Conservation (phyloP, 2,113 vertebrate species). For the Xiphophorus hellerii region DNA sequence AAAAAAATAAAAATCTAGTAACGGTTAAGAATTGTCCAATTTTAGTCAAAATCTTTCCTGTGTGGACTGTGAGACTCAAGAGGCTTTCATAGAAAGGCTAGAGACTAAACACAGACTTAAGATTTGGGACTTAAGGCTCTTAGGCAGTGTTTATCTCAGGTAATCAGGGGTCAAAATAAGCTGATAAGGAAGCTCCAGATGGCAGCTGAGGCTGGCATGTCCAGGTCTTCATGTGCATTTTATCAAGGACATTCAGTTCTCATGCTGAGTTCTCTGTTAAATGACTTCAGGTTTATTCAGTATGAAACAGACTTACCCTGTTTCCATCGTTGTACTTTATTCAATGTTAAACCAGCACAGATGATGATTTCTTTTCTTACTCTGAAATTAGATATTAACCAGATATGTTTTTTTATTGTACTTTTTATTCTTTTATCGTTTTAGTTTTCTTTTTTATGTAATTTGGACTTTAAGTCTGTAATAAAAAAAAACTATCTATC, state of each 20-base stretch:
- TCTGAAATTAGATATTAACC: neutral
- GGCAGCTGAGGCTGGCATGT: neutral
- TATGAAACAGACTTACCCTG: neutral
- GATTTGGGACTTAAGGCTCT: neutral
- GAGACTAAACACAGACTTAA: neutral
- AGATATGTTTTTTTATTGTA: too few species aligned
- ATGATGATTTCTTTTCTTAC: neutral
- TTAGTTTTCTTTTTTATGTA: too few species aligned
- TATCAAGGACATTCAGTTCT: neutral
- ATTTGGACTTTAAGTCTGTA: too few species aligned
- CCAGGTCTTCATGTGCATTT: neutral
- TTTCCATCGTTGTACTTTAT: neutral
- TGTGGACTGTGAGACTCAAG: neutral
- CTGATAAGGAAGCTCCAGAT: neutral
- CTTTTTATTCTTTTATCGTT: too few species aligned
- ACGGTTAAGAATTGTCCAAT: too few species aligned
- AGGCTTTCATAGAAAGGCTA: neutral
- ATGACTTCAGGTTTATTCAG: neutral
- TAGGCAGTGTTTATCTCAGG: neutral
- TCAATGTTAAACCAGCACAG: neutral
- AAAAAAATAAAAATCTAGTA: too few species aligned
- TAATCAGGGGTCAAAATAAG: neutral
- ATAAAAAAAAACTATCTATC: too few species aligned
- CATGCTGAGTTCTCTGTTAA: neutral
- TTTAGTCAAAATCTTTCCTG: too few species aligned